Percentiles rank a stretch among this genome's conserved stretches.
Conservation (phyloP, 2,113 vertebrate genomes). For the Scortum barcoo region DNA sequence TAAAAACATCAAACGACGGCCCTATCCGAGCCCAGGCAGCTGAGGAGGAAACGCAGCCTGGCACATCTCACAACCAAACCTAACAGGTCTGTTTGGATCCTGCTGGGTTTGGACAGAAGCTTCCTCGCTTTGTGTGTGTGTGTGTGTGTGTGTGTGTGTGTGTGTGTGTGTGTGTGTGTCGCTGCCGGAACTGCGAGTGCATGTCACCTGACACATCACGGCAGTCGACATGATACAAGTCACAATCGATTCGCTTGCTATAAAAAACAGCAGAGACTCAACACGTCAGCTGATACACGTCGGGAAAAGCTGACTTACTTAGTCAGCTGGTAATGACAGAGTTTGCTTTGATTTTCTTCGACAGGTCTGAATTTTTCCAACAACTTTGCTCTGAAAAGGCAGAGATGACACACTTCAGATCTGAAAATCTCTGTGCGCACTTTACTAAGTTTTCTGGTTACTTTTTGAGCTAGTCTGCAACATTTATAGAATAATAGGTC, state of each 20-base stretch:
- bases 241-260: slow-evolving; percentile 22
- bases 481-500: background rate
- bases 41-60: slow-evolving; percentile 6
- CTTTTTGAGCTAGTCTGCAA: background rate
- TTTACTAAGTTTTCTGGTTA: background rate
- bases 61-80: background rate
- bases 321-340: background rate
- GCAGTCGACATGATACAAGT: background rate
- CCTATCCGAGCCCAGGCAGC: background rate
- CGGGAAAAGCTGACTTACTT: background rate
- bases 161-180: slow-evolving; percentile 11
- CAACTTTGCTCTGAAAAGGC: background rate
- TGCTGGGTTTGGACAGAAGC: slow-evolving; percentile 23
- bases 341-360: background rate
- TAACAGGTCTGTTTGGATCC: slow-evolving; percentile 28
- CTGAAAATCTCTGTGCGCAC: too few relatives aligned
- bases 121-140: slow-evolving; percentile 4
- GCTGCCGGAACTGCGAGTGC: background rate
- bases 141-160: too few relatives aligned
- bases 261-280: slow-evolving; percentile 10
- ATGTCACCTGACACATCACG: slow-evolving; percentile 30
- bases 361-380: background rate
- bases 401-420: slow-evolving; percentile 3
- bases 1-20: slow-evolving; percentile 23
- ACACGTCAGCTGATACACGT: background rate